Evolutionary conservation across 2,797 vertebrate species (phyloP).

Genomic region (Lagocephalus sceleratus): DNA sequence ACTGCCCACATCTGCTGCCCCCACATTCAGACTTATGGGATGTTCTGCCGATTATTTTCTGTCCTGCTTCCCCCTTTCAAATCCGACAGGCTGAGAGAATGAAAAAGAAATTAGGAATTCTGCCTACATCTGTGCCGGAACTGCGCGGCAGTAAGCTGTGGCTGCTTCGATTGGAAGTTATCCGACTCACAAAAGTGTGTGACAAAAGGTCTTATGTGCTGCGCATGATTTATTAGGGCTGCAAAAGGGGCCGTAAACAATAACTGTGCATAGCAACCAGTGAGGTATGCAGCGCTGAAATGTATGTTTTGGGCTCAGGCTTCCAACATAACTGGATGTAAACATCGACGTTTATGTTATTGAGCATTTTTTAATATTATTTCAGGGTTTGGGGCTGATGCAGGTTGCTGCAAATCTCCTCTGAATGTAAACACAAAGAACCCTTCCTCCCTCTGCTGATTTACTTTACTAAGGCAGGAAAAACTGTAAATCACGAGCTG

Average conservation of each 20-base stretch:
- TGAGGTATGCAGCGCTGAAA: slow-evolving; percentile 20
- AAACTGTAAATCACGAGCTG: slow-evolving; percentile 47
- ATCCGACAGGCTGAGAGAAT: slow-evolving; percentile 66
- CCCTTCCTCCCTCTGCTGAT: background rate
- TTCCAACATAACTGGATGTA: background rate
- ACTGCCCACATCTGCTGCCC: slow-evolving; percentile 90
- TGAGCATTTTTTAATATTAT: background rate
- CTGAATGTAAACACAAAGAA: background rate
- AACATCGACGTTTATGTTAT: background rate
- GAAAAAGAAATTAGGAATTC: slow-evolving; percentile 64
- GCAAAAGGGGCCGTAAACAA: slow-evolving; percentile 49
- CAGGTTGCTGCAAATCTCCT: background rate
- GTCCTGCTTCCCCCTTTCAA: slow-evolving; percentile 65
- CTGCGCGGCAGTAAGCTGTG: slow-evolving; percentile 25
- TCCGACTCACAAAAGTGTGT: slow-evolving; percentile 31
- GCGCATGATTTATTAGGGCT: slow-evolving; percentile 24
- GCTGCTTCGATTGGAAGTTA: slow-evolving; percentile 31
- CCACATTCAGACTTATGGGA: slow-evolving; percentile 84
- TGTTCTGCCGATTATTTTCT: slow-evolving; percentile 79
- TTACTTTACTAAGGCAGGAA: slow-evolving; percentile 31
- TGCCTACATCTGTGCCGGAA: slow-evolving; percentile 70
- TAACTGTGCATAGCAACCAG: slow-evolving; percentile 50
- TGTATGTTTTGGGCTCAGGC: background rate
- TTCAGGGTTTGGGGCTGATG: background rate
- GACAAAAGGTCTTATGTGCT: slow-evolving; percentile 50